A percentile compares a stretch with the other conserved stretches of the same genome.
Conservation (phyloP, 2,888 invertebrate genomes). For the Ophonus ardosiacus region DNA sequence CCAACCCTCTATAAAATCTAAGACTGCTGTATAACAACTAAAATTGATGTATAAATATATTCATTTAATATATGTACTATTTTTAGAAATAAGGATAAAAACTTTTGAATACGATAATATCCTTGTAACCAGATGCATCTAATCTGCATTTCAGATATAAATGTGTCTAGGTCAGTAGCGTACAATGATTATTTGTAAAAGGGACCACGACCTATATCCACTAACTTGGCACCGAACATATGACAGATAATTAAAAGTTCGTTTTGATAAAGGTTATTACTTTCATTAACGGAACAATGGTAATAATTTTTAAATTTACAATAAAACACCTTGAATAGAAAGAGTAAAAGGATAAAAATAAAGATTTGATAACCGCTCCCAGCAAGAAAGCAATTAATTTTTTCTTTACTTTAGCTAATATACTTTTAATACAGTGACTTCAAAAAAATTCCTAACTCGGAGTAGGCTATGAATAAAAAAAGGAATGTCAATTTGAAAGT, state of each 20-base stretch:
- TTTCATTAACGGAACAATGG: slow-evolving; percentile 14
- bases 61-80: background rate
- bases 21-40: too few relatives aligned
- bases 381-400: slow-evolving; percentile 1
- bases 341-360: background rate
- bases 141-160: background rate
- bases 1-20: too few relatives aligned
- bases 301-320: background rate
- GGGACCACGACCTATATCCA: slow-evolving; percentile 34
- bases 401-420: slow-evolving; percentile 11
- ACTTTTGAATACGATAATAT: background rate
- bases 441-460: too few relatives aligned
- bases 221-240: slow-evolving; percentile 21
- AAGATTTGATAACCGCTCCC: background rate
- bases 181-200: slow-evolving; percentile 12
- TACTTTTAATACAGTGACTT: too few relatives aligned
- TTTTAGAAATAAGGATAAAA: background rate
- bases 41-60: too few relatives aligned
- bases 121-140: slow-evolving; percentile 6
- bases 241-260: background rate
- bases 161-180: slow-evolving; percentile 39
- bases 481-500: too few relatives aligned
- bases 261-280: background rate
- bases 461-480: too few relatives aligned
- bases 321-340: slow-evolving; percentile 19